phyloP scores from a whole-genome alignment of 2,888 invertebrate species.

The Bimastos eiseni region DNA sequence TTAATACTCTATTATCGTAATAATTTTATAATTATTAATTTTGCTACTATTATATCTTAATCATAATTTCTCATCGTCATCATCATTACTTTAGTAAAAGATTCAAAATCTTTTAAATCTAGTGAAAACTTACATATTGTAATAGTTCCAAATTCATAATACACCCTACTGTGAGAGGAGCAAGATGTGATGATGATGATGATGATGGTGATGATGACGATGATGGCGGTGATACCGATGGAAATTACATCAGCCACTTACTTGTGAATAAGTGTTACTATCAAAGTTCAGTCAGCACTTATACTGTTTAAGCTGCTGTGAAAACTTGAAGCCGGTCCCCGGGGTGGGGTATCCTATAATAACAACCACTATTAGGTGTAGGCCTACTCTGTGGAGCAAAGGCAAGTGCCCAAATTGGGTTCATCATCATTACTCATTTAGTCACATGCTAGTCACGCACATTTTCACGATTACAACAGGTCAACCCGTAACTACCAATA shows the following conservation, averaged over 20 bases:
- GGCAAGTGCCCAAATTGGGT: slow-evolving; percentile 1
- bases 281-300: background rate
- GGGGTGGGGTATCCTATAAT: background rate
- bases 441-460: slow-evolving; percentile 9
- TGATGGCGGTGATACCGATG: background rate
- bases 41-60: too few relatives aligned
- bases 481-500: background rate
- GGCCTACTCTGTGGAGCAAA: background rate
- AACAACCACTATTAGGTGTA: background rate
- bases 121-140: background rate
- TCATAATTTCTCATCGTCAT: too few relatives aligned
- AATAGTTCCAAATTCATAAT: background rate
- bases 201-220: too few relatives aligned
- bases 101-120: background rate
- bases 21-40: too few relatives aligned
- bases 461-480: background rate
- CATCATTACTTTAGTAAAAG: too few relatives aligned
- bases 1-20: too few relatives aligned
- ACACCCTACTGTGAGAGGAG: background rate
- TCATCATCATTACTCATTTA: slow-evolving; percentile 2
- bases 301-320: background rate
- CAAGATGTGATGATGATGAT: too few relatives aligned
- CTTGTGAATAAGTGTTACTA: background rate
- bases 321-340: background rate
- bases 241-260: background rate